Evolutionary conservation across 2,797 vertebrate genomes (phyloP), one percentile per base, ranked within the genome.

Genomic region (Sebastes variabilis): DNA sequence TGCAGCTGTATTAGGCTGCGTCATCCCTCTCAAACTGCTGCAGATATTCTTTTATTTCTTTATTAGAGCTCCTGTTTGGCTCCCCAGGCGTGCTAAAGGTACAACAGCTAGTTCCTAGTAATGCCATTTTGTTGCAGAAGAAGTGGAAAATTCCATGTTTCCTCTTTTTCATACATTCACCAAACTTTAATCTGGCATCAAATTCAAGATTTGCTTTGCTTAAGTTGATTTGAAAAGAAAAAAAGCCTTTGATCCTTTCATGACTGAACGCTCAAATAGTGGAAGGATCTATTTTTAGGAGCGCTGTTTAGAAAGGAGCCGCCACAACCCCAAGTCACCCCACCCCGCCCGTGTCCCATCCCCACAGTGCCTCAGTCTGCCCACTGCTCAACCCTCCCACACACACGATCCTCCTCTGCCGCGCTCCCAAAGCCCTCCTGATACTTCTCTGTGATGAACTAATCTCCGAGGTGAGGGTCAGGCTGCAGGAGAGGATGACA

Each of bases 1-100:
- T 95, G 93, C 93, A 91, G 93, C 90, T 87, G 90, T 93, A 90
- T 91, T 88, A 90, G 91, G 72, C 87, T 85, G 87, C 86, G 88
- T 92, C 90, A 83, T 89, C 84, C 86, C 72, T 67, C 71, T 84
- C 68, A 79, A 88, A 86, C 85, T 72, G 54, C 87, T 87, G 90
- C 87, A 86, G 82, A 90, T 87, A 89, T 87, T 88, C 80, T 78
- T 84, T 89, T 90, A 85, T 88, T 94, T 79, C 68, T 82, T 88
- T 90, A 85, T 86, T 72, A 81, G 67, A 62, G 82, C 87, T 90
- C 68, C 88, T 73, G 89, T 88, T 90, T 83, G 22, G 61, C 42
- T 32, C 1, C 72, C 68, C 54, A 59, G 34, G 68, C 5, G 8
- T 12, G 30, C 61, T 67, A n/a, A 74, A 80, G 70, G 58, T 81